These are phyloP conservation scores for Drusus annulatus DNA, from an alignment of 1,140 invertebrate genomes.

Conservation along the genomic window DNA sequence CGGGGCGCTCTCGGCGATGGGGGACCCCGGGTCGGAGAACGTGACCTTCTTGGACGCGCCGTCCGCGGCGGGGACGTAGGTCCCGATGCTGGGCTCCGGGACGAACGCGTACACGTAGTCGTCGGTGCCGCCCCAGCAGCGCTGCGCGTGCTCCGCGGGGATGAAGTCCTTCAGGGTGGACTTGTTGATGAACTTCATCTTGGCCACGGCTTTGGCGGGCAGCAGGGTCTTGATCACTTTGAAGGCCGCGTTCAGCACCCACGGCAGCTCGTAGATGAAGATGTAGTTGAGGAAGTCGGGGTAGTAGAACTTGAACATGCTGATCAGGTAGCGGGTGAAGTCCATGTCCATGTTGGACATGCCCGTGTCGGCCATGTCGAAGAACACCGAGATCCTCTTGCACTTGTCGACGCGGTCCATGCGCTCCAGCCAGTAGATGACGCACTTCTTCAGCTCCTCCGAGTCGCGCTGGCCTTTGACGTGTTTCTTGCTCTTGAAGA, in stretches of 20 bases:
- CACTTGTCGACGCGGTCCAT: slow-evolving; percentile 84
- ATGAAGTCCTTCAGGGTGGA: slow-evolving; percentile 85
- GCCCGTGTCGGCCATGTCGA: slow-evolving; percentile 91
- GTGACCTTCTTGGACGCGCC: slow-evolving; percentile 70
- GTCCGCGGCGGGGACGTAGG: slow-evolving; percentile 37
- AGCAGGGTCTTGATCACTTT: slow-evolving; percentile 93
- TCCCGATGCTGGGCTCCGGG: slow-evolving; percentile 70
- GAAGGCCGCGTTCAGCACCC: slow-evolving; percentile 94
- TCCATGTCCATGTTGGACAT: slow-evolving; percentile 92
- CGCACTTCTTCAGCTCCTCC: slow-evolving; percentile 83
- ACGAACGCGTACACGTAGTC: slow-evolving; percentile 82
- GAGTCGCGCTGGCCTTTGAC: slow-evolving; percentile 82
- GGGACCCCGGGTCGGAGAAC: slow-evolving; percentile 68
- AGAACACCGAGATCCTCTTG: slow-evolving; percentile 86
- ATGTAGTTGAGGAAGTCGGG: slow-evolving; percentile 93
- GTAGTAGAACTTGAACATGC: slow-evolving; percentile 91
- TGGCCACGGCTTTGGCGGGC: slow-evolving; percentile 89
- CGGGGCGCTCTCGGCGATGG: slow-evolving; percentile 26
- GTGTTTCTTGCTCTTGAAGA: slow-evolving; percentile 85
- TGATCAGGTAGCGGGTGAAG: slow-evolving; percentile 88
- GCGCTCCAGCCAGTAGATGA: slow-evolving; percentile 92
- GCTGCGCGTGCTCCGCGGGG: slow-evolving; percentile 80
- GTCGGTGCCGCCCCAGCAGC: slow-evolving; percentile 90
- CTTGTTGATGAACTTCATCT: slow-evolving; percentile 91
- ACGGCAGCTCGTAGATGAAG: slow-evolving; percentile 94